Conservation (phyloP, 2,797 vertebrate species). For the Enteromius mattozi region DNA sequence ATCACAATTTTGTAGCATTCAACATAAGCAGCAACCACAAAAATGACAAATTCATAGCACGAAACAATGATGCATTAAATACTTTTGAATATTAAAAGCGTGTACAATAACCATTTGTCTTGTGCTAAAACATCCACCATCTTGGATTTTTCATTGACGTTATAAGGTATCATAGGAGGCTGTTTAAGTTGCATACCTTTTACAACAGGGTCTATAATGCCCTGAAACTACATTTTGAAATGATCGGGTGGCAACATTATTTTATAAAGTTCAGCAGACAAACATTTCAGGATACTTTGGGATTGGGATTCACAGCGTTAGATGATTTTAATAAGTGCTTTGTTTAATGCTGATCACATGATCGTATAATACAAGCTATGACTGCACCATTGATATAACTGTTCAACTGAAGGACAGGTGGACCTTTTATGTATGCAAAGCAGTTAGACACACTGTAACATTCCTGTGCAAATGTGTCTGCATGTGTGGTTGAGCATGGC, state of each 20-base stretch:
- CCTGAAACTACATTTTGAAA: background rate
- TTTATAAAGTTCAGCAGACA: background rate
- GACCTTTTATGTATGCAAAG: conserved; percentile 57
- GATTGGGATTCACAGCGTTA: background rate
- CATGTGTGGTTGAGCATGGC: conserved; percentile 47
- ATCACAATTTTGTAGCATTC: background rate
- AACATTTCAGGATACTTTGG: background rate
- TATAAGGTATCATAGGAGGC: background rate
- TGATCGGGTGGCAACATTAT: background rate
- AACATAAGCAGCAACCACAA: background rate
- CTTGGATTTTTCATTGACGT: background rate
- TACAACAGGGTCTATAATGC: background rate
- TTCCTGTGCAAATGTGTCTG: conserved; percentile 58
- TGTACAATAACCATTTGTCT: background rate
- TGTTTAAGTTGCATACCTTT: background rate
- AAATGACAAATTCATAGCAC: no score
- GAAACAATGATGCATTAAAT: background rate
- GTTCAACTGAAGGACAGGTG: conserved; percentile 54
- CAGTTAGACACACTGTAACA: conserved; percentile 27
- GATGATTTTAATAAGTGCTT: background rate
- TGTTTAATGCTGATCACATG: background rate
- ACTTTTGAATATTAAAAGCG: background rate
- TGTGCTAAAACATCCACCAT: background rate
- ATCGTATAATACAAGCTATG: background rate
- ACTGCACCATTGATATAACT: conserved; percentile 57